Evolutionary conservation across 2,113 vertebrate genomes (phyloP).

Genomic region (Pseudorasbora parva): DNA sequence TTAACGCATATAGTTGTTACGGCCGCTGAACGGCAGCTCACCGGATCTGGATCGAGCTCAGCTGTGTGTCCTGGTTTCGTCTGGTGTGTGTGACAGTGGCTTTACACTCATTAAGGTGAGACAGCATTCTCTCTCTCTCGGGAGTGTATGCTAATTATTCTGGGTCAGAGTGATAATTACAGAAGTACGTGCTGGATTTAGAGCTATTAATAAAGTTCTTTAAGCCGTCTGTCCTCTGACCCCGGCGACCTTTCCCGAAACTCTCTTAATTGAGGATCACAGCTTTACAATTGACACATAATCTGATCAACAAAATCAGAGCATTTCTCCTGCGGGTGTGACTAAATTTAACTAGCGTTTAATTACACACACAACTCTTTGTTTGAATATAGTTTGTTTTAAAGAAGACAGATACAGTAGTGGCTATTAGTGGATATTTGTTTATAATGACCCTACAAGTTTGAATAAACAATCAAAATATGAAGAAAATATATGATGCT

Average conservation of each 20-base stretch:
- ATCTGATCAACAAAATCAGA: background rate
- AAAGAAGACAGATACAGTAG: background rate
- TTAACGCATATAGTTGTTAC: too few species aligned
- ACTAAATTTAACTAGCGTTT: background rate
- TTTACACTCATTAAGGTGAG: constrained; percentile 41
- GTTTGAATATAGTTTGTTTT: background rate
- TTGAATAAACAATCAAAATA: too few species aligned
- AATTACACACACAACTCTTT: background rate
- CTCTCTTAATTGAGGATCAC: constrained; percentile 35
- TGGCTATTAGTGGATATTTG: too few species aligned
- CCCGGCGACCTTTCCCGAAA: constrained; percentile 18
- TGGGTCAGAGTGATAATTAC: constrained; percentile 54
- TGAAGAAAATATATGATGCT: too few species aligned
- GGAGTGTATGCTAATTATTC: constrained; percentile 52
- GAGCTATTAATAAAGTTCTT: constrained; percentile 55
- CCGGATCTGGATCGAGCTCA: too few species aligned
- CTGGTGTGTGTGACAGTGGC: background rate
- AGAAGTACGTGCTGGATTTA: constrained; percentile 47
- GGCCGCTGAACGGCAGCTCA: too few species aligned
- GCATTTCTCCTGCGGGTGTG: background rate
- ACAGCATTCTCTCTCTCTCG: constrained; percentile 36
- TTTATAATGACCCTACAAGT: too few species aligned
- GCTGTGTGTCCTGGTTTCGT: too few species aligned
- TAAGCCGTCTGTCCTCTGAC: constrained; percentile 44
- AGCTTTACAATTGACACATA: constrained; percentile 22